Evolutionary conservation across 2,888 invertebrate genomes (phyloP).

Genomic region (Unio pictorum): DNA sequence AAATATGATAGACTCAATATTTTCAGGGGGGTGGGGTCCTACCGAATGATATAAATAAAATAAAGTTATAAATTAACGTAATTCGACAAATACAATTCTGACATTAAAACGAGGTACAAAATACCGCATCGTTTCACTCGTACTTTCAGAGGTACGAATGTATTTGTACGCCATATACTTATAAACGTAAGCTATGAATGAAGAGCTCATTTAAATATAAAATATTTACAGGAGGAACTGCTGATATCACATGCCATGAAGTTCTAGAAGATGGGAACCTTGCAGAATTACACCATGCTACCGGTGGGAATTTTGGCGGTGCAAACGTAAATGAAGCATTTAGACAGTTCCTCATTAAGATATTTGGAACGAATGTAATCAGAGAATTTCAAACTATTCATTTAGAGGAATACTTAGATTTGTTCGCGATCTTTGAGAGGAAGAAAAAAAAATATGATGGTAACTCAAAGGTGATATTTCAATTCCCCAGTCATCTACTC

Average conservation of each 20-base stretch:
- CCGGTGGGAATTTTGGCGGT: conserved; percentile 31
- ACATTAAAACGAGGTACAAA: too few species aligned
- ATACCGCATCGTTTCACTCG: too few species aligned
- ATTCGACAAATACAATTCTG: too few species aligned
- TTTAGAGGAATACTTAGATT: conserved; percentile 22
- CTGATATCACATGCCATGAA: conserved; percentile 25
- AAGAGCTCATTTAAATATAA: too few species aligned
- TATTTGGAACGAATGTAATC: conserved; percentile 12
- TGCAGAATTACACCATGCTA: conserved; percentile 22
- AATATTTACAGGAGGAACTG: too few species aligned
- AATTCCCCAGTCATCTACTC: conserved; percentile 13
- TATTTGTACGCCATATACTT: too few species aligned
- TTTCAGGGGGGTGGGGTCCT: too few species aligned
- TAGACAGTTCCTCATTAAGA: conserved; percentile 1
- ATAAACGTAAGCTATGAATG: too few species aligned
- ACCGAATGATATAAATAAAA: too few species aligned
- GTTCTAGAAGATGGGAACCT: conserved; percentile 15
- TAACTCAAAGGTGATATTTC: conserved; percentile 5
- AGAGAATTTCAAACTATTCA: conserved; percentile 8
- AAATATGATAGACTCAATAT: too few species aligned
- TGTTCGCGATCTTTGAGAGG: conserved; percentile 19
- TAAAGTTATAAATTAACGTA: too few species aligned
- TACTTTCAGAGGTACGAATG: too few species aligned
- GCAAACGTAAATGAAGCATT: conserved; percentile 21
- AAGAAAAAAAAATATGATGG: conserved; percentile 28